Evolutionary conservation across 2,113 vertebrate species (phyloP).

Genomic region (Zapornia atra): DNA sequence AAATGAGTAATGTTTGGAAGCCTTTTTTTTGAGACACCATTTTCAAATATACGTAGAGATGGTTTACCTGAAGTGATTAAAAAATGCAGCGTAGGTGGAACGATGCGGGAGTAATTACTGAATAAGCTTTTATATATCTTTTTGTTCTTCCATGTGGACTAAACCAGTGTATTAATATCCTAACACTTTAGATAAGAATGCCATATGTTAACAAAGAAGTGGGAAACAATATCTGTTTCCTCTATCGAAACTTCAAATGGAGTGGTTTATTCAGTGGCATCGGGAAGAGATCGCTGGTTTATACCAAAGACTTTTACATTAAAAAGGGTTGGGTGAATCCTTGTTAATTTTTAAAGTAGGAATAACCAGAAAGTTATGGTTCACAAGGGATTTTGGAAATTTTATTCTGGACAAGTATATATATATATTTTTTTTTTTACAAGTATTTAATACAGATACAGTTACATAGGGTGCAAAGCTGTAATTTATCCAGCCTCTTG

Average conservation of each 20-base stretch:
- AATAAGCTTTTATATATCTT: slow-evolving; percentile 30
- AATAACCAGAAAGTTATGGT: background rate
- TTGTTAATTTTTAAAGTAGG: background rate
- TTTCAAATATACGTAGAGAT: slow-evolving; percentile 55
- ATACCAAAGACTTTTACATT: background rate
- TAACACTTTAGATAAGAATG: background rate
- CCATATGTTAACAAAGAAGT: background rate
- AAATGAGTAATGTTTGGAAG: slow-evolving; percentile 60
- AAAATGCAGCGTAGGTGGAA: slow-evolving; percentile 38
- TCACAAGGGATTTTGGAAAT: background rate
- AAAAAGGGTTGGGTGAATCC: background rate
- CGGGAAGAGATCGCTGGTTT: background rate
- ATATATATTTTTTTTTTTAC: no score
- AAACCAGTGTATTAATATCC: slow-evolving; percentile 25
- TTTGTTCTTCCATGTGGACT: slow-evolving; percentile 35
- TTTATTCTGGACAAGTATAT: background rate
- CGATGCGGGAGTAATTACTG: slow-evolving; percentile 50
- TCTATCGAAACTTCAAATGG: background rate
- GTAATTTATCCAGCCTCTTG: background rate
- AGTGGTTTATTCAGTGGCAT: background rate
- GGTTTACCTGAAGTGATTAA: slow-evolving; percentile 63
- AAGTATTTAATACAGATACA: background rate
- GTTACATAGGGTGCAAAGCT: background rate
- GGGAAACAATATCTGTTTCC: background rate
- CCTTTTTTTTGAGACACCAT: slow-evolving; percentile 46